Evolutionary conservation across 1,140 invertebrate genomes (phyloP).

Genomic region (Cephus cinctus): DNA sequence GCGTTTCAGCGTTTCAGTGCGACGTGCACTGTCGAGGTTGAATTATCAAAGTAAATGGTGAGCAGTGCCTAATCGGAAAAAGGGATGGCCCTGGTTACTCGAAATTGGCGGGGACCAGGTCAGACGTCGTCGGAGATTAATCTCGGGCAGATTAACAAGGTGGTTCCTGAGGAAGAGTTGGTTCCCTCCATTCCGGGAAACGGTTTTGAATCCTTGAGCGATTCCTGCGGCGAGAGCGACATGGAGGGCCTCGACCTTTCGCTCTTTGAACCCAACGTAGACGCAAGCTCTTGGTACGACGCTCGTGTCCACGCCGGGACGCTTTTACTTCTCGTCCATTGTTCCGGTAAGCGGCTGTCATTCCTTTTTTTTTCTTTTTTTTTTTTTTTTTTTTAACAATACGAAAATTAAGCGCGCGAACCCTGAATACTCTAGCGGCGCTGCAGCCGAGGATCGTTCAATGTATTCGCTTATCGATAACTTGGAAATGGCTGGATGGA

Average conservation of each 20-base stretch:
- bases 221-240: slow-evolving; percentile 59
- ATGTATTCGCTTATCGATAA: too few relatives aligned
- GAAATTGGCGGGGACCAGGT: slow-evolving; percentile 25
- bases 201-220: slow-evolving; percentile 43
- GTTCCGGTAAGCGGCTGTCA: slow-evolving; percentile 45
- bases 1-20: too few relatives aligned
- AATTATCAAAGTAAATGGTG: slow-evolving; percentile 1
- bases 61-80: slow-evolving; percentile 11
- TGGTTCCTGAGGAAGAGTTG: slow-evolving; percentile 8
- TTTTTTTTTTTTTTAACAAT: neutral
- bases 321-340: slow-evolving; percentile 46
- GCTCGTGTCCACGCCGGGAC: slow-evolving; percentile 48
- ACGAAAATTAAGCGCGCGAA: too few relatives aligned
- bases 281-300: slow-evolving; percentile 49
- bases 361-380: neutral
- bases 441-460: too few relatives aligned
- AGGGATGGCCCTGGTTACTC: neutral
- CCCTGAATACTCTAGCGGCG: too few relatives aligned
- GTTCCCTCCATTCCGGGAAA: slow-evolving; percentile 12
- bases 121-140: slow-evolving; percentile 16
- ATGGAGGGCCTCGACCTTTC: slow-evolving; percentile 69
- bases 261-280: slow-evolving; percentile 64
- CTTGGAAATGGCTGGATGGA: too few relatives aligned
- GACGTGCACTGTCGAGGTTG: too few relatives aligned
- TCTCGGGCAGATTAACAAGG: neutral